Conservation (phyloP, 2,888 invertebrate species). For the Caenorhabditis plicata region DNA sequence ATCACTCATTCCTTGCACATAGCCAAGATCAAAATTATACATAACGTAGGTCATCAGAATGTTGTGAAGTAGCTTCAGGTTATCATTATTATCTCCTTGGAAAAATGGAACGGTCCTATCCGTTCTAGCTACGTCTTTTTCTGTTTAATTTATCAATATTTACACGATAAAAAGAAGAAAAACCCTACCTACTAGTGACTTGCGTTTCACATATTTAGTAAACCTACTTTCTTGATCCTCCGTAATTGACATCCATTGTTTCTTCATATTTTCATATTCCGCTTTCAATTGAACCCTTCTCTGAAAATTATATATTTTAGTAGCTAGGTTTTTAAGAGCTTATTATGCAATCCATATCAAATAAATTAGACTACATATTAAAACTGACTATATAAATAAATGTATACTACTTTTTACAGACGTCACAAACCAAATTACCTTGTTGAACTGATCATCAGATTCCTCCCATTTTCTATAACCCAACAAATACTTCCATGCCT, state of each 20-base stretch:
- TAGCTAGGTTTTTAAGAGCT: neutral
- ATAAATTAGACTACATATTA: too few species aligned
- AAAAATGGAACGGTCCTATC: constrained; percentile 87
- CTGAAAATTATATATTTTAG: too few species aligned
- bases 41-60: constrained; percentile 97
- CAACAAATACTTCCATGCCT: constrained; percentile 92
- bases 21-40: constrained; percentile 91
- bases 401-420: too few species aligned
- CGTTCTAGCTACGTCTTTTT: constrained; percentile 94
- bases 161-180: neutral
- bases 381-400: too few species aligned
- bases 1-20: constrained; percentile 94
- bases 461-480: constrained; percentile 85
- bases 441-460: constrained; percentile 75
- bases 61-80: constrained; percentile 81
- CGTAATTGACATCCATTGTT: constrained; percentile 90
- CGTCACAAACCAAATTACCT: too few species aligned
- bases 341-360: constrained; percentile 4
- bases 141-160: constrained; percentile 68
- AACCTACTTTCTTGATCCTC: constrained; percentile 84
- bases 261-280: constrained; percentile 74
- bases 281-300: constrained; percentile 73
- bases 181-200: constrained; percentile 79
- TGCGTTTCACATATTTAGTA: constrained; percentile 83
- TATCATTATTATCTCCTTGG: constrained; percentile 88